Base-by-base conservation (phyloP, 2,797 vertebrate species). In the Naso thynnoides region DNA sequence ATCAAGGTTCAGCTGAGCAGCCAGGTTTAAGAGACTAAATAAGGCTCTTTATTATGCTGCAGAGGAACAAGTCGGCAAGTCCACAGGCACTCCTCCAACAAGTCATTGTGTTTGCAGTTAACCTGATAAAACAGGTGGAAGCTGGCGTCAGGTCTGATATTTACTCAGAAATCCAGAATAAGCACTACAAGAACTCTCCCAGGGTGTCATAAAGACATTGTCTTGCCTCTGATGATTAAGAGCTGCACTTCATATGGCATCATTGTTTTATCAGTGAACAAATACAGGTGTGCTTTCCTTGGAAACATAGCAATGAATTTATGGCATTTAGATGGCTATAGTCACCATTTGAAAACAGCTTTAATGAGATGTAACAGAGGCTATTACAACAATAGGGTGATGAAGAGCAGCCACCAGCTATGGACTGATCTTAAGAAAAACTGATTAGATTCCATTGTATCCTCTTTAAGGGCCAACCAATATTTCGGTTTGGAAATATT, bases 31-130 rank as follows among this genome's bases (percentile, higher is more conserved):
- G 80, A 67, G 54, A 73, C 69, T 67, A 83, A 88, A 89, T 83
- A 81, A 81, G 86, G 82, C 79, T 78, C 78, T 90, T 90, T 90
- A 90, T 93, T 90, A 81, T 56, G 72, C 77, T 53, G 75, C 67
- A 59, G 69, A 63, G 64, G 59, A 62, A 86, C 79, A 59, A 89
- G 73, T 67, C 59, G 23, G 19, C 41, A 54, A 55, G 73, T 80
- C 64, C 56, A 24, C 49, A 82, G 62, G 54, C 81, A 44, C 63
- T 77, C 79, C 73, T 85, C 81, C 75, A 79, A 79, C 86, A 80
- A 57, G 64, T 58, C 82, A 76, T 54, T 78, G 67, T 75, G 78
- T 82, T 84, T 79, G 69, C 50, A 78, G 76, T 72, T 54, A 85
- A 82, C 80, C 64, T 82, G 76, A 88, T 85, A 79, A 86, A n/a